These are phyloP conservation scores for Siniperca obscura DNA, from an alignment of 2,797 vertebrate genomes.

Conservation along the genomic window DNA sequence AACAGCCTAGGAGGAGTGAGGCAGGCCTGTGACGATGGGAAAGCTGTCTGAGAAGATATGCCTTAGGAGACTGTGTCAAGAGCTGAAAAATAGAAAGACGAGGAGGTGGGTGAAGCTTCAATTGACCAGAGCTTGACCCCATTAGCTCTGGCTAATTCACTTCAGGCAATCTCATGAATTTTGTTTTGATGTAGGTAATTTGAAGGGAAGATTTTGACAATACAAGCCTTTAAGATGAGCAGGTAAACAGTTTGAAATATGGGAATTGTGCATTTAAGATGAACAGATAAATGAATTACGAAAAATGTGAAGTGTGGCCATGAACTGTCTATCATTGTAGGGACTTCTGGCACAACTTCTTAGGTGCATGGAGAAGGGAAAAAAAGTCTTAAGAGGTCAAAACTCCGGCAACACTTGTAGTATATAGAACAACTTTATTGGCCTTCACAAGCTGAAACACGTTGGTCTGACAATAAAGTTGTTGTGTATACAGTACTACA, in stretches of 20 bases:
- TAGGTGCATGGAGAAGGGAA: no score
- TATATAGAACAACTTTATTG: no score
- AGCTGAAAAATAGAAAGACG: constrained; percentile 38
- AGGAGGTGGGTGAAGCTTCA: constrained; percentile 36
- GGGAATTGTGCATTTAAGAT: background rate
- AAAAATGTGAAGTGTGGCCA: background rate
- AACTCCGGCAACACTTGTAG: no score
- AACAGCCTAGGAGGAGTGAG: constrained; percentile 38
- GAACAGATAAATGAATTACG: background rate
- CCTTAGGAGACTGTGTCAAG: constrained; percentile 38
- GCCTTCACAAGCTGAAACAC: no score
- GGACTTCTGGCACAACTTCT: no score
- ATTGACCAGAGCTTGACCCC: constrained; percentile 70
- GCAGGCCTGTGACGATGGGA: constrained; percentile 32
- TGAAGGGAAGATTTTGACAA: constrained; percentile 10
- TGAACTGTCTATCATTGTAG: background rate
- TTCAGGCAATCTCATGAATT: constrained; percentile 44
- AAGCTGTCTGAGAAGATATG: constrained; percentile 50
- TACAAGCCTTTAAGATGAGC: constrained; percentile 25
- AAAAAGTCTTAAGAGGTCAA: no score
- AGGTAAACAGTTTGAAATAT: constrained; percentile 20
- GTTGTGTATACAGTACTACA: no score
- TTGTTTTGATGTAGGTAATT: constrained; percentile 28
- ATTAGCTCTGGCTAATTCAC: constrained; percentile 21
- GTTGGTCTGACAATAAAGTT: no score